Base-by-base conservation (phyloP, 2,113 vertebrate species). In the Camelus dromedarius region DNA sequence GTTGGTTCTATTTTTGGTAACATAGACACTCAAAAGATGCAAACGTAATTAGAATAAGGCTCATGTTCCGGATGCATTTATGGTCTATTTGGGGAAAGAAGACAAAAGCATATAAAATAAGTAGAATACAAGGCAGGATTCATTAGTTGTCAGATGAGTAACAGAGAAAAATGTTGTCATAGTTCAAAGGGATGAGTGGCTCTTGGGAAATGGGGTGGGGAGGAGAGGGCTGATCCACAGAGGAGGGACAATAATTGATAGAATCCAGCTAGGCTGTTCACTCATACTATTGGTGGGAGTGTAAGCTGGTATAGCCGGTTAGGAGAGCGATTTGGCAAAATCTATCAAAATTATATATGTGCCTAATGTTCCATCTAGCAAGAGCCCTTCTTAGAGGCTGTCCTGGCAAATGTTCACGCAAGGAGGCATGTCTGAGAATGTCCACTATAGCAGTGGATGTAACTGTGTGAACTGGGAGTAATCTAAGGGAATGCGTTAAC, bases 1-100 rank as follows among this genome's bases (percentile, higher is more conserved):
- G 8, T 46, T 46, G 14, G 32, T 82, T 85, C 72, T 91, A 56
- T 85, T 84, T 95, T 52, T 81, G 90, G 76, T 48, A 83, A 69
- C 3, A 6, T 19, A 80, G 76, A 85, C 22, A 93, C 26, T 95
- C 38, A 14, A 7, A 69, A 66, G 77, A 69, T 81, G 20, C 56
- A 95, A 80, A 87, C 7, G 35, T 18, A 15, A 80, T 84, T 48
- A 58, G 75, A 70, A 54, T 35, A 62, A 91, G 24, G 13, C 30
- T 58, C 22, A 24, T 30, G 35, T 54, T 84, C 16, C 14, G 8
- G 38, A 32, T 89, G 85, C 22, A 18, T 22, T 92, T 60, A 52
- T 24, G n/a, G 7, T 75, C 58, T 88, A 32, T 75, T 88, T 80
- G 56, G 32, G 26, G 26, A 48, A 32, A 80, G 52, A 77, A 77